Base-by-base conservation (phyloP, 2,113 vertebrate genomes). In the Ceratotherium simum region DNA sequence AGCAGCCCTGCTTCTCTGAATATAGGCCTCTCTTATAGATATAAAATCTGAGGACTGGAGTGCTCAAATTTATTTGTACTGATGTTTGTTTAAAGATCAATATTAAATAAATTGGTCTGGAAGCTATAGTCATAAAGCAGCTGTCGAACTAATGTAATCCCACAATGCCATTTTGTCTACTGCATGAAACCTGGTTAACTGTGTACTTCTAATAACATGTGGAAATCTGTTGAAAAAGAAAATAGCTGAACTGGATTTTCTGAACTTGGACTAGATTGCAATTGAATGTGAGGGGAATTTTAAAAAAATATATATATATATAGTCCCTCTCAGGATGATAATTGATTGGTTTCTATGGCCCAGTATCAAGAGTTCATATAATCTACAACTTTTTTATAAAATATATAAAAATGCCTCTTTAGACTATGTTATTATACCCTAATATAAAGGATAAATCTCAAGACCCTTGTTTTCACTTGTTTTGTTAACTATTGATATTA, bases 51-150 rank as follows among this genome's bases (percentile, higher is more conserved):
- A 27, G 98, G 98, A 98, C 99, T 98, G 91, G 98, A 99, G 98
- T 98, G 98, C 98, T 99, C 98, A 98, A 98, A 99, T 99, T 99
- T 99, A 99, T 99, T 99, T 99, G 99, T 99, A 99, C 99, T 99
- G 99, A 99, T 99, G 99, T 99, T 99, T 99, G 99, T 99, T 99
- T 99, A 99, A 99, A 99, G 99, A 99, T 99, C 99, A 99, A 99
- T 99, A 99, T 99, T 99, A 99, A 99, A 99, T 99, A 99, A 99
- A 99, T 99, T 99, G 99, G 99, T 99, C 99, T 99, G 99, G 99
- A 99, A 99, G 99, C 99, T 99, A 98, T 98, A 99, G 99, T 99
- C 99, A 99, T 99, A 99, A 99, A 99, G 98, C 99, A 99, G 99
- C 99, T 99, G 99, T 99, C 95, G 96, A 99, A 99, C 99, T 99